Evolutionary conservation across 2,888 invertebrate genomes (phyloP).

Genomic region (Lasioglossum zephyrum): DNA sequence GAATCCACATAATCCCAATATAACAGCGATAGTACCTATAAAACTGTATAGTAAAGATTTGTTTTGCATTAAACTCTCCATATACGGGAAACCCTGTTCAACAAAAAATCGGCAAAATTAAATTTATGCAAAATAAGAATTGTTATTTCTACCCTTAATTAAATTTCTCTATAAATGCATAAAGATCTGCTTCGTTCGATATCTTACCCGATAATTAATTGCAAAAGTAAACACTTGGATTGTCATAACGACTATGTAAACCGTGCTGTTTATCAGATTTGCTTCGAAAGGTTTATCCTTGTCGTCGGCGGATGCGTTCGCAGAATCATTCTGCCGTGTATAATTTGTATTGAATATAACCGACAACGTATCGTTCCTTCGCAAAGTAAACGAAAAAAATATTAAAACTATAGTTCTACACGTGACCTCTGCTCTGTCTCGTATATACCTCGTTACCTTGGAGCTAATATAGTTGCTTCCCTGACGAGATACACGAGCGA

Average conservation of each 20-base stretch:
- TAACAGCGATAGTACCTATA: slow-evolving; percentile 91
- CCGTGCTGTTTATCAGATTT: slow-evolving; percentile 97
- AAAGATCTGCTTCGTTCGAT: background rate
- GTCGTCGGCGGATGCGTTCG: slow-evolving; percentile 69
- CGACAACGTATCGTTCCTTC: slow-evolving; percentile 86
- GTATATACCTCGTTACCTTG: slow-evolving; percentile 85
- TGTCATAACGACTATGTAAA: slow-evolving; percentile 99
- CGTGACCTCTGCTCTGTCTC: background rate
- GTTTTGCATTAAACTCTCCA: slow-evolving; percentile 98
- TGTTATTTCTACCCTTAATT: too few species aligned
- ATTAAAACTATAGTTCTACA: background rate
- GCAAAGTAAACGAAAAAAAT: slow-evolving; percentile 25
- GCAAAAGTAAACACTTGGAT: slow-evolving; percentile 99
- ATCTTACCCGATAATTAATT: slow-evolving; percentile 97
- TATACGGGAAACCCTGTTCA: slow-evolving; percentile 97
- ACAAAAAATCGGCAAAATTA: slow-evolving; percentile 52
- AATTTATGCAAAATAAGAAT: background rate
- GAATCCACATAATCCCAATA: slow-evolving; percentile 92
- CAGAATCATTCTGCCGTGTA: slow-evolving; percentile 42
- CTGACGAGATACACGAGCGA: slow-evolving; percentile 95
- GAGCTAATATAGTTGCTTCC: slow-evolving; percentile 90
- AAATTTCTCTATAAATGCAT: too few species aligned
- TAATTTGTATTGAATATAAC: slow-evolving; percentile 67
- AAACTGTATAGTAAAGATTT: slow-evolving; percentile 96
- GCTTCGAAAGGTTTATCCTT: slow-evolving; percentile 95